These are phyloP conservation scores for Sminthurides aquaticus DNA, from an alignment of 2,888 invertebrate genomes.

Conservation along the genomic window DNA sequence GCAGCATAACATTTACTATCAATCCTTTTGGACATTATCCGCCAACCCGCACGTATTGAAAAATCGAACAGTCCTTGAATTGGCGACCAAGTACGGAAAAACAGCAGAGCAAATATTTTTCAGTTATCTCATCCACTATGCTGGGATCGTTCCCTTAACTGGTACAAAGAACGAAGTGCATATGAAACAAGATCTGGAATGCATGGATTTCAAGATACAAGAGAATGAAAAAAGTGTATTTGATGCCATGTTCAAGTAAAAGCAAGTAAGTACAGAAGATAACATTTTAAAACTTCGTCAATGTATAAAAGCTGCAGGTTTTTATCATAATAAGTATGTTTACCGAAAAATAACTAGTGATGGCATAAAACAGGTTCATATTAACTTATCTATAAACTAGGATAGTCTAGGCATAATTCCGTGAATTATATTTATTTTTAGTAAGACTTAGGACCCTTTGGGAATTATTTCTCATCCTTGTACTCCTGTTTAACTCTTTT, in stretches of 20 bases:
- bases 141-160: conserved; percentile 22
- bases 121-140: conserved; percentile 23
- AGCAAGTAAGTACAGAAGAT: neutral
- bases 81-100: conserved; percentile 18
- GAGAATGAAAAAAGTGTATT: conserved; percentile 15
- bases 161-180: conserved; percentile 24
- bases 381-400: too few relatives aligned
- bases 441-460: too few relatives aligned
- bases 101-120: conserved; percentile 28
- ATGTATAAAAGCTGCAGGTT: neutral
- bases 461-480: too few relatives aligned
- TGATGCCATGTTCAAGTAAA: conserved; percentile 17
- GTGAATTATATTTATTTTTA: too few relatives aligned
- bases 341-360: too few relatives aligned
- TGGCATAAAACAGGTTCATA: too few relatives aligned
- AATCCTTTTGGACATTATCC: conserved; percentile 29
- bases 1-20: conserved; percentile 20
- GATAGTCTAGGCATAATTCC: too few relatives aligned
- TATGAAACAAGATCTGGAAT: conserved; percentile 27
- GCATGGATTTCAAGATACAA: conserved; percentile 17
- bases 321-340: neutral
- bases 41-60: conserved; percentile 23
- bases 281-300: neutral
- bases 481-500: too few relatives aligned
- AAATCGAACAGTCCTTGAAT: conserved; percentile 5